A percentile compares a stretch with the other conserved stretches of the same genome.
Conservation (phyloP, 2,888 invertebrate genomes). For the Tethea ocularis region DNA sequence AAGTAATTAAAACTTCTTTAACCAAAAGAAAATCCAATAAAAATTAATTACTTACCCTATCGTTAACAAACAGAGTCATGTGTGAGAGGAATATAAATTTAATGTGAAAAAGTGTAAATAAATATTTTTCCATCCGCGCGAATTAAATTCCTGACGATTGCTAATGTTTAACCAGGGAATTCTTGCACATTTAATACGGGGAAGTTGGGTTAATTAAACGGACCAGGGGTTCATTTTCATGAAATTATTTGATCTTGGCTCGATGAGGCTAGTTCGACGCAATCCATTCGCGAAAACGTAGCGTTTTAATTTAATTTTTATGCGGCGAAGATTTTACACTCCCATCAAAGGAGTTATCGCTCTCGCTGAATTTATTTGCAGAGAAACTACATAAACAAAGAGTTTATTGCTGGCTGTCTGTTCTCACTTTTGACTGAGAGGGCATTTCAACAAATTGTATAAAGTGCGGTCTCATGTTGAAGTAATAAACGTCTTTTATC, state of each 20-base stretch:
- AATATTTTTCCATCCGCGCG: constrained; percentile 66
- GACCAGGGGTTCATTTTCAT: constrained; percentile 77
- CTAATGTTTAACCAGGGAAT: constrained; percentile 80
- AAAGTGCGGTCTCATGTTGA: constrained; percentile 60
- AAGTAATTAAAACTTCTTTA: constrained; percentile 74
- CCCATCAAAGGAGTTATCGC: constrained; percentile 41
- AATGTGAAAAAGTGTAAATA: constrained; percentile 67
- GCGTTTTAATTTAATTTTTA: constrained; percentile 71
- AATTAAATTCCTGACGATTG: constrained; percentile 79
- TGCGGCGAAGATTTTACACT: constrained; percentile 38
- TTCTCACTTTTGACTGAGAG: constrained; percentile 57
- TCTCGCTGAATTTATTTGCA: constrained; percentile 51
- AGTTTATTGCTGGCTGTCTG: constrained; percentile 68
- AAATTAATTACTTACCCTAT: constrained; percentile 67
- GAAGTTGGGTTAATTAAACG: constrained; percentile 81
- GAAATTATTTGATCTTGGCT: constrained; percentile 79
- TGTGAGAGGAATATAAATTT: constrained; percentile 60
- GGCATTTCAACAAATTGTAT: constrained; percentile 53
- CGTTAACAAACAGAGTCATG: constrained; percentile 51
- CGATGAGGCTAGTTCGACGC: constrained; percentile 62
- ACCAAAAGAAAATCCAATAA: constrained; percentile 73
- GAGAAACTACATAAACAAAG: constrained; percentile 62
- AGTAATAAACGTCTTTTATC: constrained; percentile 50
- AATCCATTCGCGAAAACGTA: constrained; percentile 62
- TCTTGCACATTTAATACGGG: constrained; percentile 78